Conservation (phyloP, 2,113 vertebrate genomes). For the Tenrec ecaudatus region DNA sequence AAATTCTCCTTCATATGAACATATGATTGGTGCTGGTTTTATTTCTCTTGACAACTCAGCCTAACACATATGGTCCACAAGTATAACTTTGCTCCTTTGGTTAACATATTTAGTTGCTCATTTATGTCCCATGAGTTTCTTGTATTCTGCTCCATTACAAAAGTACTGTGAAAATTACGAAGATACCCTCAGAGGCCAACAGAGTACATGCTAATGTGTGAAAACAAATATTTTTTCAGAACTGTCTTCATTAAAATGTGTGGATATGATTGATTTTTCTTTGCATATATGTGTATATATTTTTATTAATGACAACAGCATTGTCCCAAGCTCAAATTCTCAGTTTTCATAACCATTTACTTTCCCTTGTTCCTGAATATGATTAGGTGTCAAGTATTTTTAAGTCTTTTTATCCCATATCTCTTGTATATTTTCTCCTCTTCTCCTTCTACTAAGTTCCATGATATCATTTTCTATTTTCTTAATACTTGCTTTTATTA, state of each 20-base stretch:
- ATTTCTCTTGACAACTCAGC: no score
- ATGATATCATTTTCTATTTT: neutral
- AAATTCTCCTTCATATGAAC: no score
- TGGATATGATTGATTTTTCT: neutral
- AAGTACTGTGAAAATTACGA: neutral
- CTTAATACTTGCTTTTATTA: neutral
- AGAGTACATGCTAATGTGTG: neutral
- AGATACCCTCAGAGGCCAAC: neutral
- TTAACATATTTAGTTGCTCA: slow-evolving; percentile 54
- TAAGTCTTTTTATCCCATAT: neutral
- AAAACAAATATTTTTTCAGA: neutral
- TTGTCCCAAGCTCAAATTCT: neutral
- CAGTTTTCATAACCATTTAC: neutral
- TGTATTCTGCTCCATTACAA: neutral
- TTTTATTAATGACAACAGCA: neutral
- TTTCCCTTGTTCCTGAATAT: neutral
- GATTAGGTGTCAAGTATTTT: slow-evolving; percentile 27
- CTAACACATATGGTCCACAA: no score
- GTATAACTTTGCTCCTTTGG: slow-evolving; percentile 30
- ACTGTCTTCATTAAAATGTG: neutral
- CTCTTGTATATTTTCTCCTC: neutral
- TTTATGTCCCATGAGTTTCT: neutral
- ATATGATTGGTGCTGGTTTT: no score
- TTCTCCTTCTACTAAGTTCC: neutral
- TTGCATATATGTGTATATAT: neutral